These are phyloP conservation scores for Drosophila mimica DNA, from an alignment of 2,888 invertebrate species.

Conservation along the genomic window DNA sequence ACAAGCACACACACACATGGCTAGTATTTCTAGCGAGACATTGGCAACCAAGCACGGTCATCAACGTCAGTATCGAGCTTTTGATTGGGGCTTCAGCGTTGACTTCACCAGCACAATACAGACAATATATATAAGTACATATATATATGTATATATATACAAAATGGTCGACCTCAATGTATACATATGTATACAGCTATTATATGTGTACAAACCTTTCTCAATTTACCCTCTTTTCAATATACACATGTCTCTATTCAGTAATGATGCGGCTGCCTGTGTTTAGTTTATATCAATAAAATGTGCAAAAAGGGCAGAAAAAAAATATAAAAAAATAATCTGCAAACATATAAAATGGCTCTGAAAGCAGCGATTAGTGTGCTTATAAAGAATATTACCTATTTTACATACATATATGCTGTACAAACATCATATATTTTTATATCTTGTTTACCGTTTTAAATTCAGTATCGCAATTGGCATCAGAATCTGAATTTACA, in stretches of 20 bases:
- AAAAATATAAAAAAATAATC: neutral
- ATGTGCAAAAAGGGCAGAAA: neutral
- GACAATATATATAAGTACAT: neutral
- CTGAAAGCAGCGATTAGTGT: neutral
- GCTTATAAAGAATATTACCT: neutral
- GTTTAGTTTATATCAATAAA: neutral
- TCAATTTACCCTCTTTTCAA: neutral
- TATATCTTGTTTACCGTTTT: neutral
- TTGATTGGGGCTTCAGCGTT: constrained; percentile 49
- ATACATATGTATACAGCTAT: neutral
- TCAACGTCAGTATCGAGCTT: constrained; percentile 58
- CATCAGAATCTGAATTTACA: neutral
- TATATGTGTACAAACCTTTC: neutral
- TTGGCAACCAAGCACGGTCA: constrained; percentile 27
- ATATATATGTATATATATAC: no score
- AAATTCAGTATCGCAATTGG: no score
- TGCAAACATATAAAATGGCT: neutral
- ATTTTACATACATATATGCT: neutral
- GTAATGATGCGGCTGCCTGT: neutral
- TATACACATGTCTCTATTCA: neutral
- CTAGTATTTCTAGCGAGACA: constrained; percentile 27
- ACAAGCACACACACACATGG: neutral
- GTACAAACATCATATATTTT: no score
- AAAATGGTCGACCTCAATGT: constrained; percentile 5
- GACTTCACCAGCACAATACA: constrained; percentile 22